phyloP scores from a whole-genome alignment of 2,113 vertebrate genomes.

The Phyllopteryx taeniolatus region DNA sequence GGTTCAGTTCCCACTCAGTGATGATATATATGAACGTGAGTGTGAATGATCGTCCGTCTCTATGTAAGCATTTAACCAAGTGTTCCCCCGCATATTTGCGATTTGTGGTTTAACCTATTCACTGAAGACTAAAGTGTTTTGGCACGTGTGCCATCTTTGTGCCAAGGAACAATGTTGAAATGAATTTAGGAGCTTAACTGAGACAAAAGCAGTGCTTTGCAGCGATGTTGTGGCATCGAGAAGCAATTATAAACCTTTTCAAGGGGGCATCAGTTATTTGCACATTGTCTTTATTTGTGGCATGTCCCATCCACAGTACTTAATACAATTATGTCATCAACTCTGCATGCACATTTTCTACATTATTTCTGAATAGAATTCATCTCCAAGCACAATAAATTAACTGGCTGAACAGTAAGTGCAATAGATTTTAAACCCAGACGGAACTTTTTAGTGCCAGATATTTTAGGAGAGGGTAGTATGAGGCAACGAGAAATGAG shows the following conservation, averaged over 20 bases:
- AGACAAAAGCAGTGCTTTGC: not conserved
- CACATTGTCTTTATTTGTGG: not conserved
- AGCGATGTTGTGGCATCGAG: not conserved
- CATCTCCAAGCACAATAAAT: not conserved
- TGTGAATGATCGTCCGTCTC: no score
- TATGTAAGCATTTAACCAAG: no score
- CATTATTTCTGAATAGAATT: not conserved
- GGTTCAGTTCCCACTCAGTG: no score
- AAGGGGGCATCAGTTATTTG: no score
- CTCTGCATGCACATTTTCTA: no score
- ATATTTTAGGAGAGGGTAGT: not conserved
- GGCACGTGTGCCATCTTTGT: not conserved
- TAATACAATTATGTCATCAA: not conserved
- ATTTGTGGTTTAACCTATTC: no score
- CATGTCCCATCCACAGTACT: not conserved
- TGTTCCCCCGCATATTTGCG: no score
- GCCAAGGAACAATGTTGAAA: not conserved
- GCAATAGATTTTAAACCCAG: not conserved
- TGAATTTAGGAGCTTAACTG: not conserved
- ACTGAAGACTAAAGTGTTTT: not conserved
- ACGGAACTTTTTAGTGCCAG: not conserved
- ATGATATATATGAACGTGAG: no score
- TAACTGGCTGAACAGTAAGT: not conserved
- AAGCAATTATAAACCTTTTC: no score
- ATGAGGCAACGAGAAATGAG: slow-evolving; percentile 1